Evolutionary conservation across 2,113 vertebrate species (phyloP).

Genomic region (Limnothrissa miodon): DNA sequence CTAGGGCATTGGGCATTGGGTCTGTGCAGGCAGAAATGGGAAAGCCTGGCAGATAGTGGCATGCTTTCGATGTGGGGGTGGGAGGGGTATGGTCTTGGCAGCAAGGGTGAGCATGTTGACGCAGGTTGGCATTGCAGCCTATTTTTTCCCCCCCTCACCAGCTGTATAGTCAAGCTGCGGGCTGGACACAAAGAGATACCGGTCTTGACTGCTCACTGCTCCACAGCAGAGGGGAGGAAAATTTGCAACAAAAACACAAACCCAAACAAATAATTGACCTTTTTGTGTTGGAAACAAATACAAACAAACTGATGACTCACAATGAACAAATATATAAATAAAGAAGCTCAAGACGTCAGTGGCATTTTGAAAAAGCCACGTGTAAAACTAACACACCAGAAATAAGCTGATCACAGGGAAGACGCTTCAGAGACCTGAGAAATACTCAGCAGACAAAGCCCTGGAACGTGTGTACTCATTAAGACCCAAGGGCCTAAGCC

Average conservation of each 20-base stretch:
- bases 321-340: background rate
- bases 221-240: background rate
- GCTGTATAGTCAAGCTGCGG: background rate
- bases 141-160: background rate
- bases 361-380: background rate
- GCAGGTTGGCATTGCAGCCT: background rate
- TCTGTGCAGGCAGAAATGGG: background rate
- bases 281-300: conserved; percentile 4
- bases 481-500: too few relatives aligned
- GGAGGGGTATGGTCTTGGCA: background rate
- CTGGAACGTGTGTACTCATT: too few relatives aligned
- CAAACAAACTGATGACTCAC: background rate
- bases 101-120: background rate
- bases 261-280: background rate
- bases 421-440: too few relatives aligned
- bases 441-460: too few relatives aligned
- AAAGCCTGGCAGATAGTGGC: background rate
- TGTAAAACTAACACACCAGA: background rate
- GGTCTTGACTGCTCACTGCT: background rate
- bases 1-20: background rate
- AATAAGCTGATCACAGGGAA: too few relatives aligned
- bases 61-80: background rate
- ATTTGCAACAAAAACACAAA: background rate
- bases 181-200: background rate
- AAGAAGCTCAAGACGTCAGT: background rate